Evolutionary conservation across 2,113 vertebrate genomes (phyloP), one percentile per base, ranked within the genome.

Genomic region (Zosterops pallidus): DNA sequence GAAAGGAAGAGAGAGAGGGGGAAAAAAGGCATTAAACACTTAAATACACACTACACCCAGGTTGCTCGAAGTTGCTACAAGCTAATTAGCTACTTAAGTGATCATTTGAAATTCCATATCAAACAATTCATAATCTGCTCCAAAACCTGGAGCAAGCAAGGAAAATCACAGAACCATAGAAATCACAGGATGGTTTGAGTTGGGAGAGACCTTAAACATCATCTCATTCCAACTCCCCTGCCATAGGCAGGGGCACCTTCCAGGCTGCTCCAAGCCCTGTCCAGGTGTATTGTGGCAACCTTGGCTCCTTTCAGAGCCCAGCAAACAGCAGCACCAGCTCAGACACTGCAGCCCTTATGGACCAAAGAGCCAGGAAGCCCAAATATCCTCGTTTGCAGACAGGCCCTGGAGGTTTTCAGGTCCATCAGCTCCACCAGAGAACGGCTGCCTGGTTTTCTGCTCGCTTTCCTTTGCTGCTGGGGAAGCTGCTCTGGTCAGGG

Each of bases 21-120:
- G 11, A 5, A 90, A 82, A 90, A 91, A 78, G 81, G 92, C 96
- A 94, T 93, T 89, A 96, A 91, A 91, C 93, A 91, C 96, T 97
- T 94, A 96, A 97, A 96, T 80, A 88, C 95, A 93, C 89, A 85
- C 91, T 95, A 83, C 89, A 72, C 92, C 92, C 90, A 80, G 90
- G 94, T 94, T 94, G 90, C 95, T 91, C 56, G 0, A 93, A 92
- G 94, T 95, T 93, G 89, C 93, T 90, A 50, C 1, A 2, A 95
- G 85, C 89, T 96, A 97, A 96, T 96, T 94, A 96, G 95, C 85
- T 89, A 70, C 93, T 96, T 94, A 92, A 96, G 92, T 5, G 72
- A 96, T 94, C 94, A 74, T 97, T 91, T 92, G 87, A 92, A 96
- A 96, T 89, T 89, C 84, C 84, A n/a, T 88, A 88, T 90, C 92